Evolutionary conservation across 2,113 vertebrate species (phyloP).

Genomic region (Rostratula benghalensis): DNA sequence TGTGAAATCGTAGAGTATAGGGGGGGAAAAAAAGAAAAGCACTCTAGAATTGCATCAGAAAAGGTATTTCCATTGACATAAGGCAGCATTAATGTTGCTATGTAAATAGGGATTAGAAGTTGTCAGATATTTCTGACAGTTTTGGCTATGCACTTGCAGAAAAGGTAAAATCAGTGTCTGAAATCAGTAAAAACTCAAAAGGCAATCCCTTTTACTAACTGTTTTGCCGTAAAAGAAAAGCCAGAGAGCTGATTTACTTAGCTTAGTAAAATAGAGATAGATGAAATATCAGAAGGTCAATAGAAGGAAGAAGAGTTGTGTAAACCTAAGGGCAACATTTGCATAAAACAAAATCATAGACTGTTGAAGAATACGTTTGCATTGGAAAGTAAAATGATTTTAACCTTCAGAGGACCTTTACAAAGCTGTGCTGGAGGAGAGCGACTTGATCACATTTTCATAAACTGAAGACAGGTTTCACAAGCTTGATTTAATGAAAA

Average conservation of each 20-base stretch:
- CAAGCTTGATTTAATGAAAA: background rate
- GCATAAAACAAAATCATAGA: background rate
- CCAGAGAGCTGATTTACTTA: background rate
- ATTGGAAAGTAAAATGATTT: background rate
- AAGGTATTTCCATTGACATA: background rate
- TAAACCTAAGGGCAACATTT: background rate
- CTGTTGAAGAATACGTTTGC: background rate
- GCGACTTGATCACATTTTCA: background rate
- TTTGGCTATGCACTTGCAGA: background rate
- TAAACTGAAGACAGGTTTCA: background rate
- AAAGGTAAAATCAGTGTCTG: background rate
- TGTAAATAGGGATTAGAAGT: background rate
- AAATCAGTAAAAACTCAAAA: background rate
- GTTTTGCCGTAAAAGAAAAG: background rate
- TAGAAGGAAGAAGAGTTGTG: background rate
- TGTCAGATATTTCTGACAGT: background rate
- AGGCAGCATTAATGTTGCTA: background rate
- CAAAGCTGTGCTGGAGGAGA: background rate
- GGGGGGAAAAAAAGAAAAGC: background rate
- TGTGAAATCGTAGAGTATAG: background rate
- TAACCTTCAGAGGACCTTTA: background rate
- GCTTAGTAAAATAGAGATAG: background rate
- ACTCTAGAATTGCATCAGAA: background rate
- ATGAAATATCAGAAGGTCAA: background rate
- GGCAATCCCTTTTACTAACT: background rate